phyloP scores from a whole-genome alignment of 2,888 invertebrate species.

The Ectropis crepuscularia region DNA sequence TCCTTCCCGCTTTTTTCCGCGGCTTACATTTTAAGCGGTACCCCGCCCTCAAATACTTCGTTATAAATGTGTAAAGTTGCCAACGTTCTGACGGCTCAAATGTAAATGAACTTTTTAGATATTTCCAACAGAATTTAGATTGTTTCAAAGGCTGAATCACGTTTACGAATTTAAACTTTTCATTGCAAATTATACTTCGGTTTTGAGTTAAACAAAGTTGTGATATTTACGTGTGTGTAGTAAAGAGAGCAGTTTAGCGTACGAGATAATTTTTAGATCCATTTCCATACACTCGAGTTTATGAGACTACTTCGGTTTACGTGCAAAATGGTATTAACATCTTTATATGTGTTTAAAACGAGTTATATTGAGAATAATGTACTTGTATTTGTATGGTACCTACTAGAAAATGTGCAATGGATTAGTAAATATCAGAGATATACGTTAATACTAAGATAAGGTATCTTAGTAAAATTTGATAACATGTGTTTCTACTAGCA shows the following conservation, averaged over 20 bases:
- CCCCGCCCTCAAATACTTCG: constrained; percentile 18
- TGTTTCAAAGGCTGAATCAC: constrained; percentile 29
- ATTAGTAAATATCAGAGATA: neutral
- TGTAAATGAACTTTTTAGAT: constrained; percentile 33
- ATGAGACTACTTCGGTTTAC: constrained; percentile 37
- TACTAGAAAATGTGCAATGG: neutral
- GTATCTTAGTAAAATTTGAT: no score
- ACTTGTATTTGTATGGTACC: neutral
- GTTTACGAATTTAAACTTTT: constrained; percentile 26
- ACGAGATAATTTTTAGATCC: constrained; percentile 40
- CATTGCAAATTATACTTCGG: constrained; percentile 17
- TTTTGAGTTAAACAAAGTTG: constrained; percentile 13
- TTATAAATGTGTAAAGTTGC: constrained; percentile 34
- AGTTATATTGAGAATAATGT: constrained; percentile 32
- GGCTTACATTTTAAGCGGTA: constrained; percentile 17
- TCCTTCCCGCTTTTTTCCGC: constrained; percentile 8
- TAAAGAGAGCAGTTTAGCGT: constrained; percentile 33
- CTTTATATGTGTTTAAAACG: constrained; percentile 39
- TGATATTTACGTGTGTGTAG: constrained; percentile 26
- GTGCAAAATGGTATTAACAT: constrained; percentile 41
- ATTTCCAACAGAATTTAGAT: constrained; percentile 26
- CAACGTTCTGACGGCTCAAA: constrained; percentile 19
- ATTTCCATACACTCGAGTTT: constrained; percentile 38
- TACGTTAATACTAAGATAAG: no score
- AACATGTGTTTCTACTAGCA: no score